These are phyloP conservation scores for Colaptes auratus DNA, from an alignment of 2,113 vertebrate species.

Conservation along the genomic window DNA sequence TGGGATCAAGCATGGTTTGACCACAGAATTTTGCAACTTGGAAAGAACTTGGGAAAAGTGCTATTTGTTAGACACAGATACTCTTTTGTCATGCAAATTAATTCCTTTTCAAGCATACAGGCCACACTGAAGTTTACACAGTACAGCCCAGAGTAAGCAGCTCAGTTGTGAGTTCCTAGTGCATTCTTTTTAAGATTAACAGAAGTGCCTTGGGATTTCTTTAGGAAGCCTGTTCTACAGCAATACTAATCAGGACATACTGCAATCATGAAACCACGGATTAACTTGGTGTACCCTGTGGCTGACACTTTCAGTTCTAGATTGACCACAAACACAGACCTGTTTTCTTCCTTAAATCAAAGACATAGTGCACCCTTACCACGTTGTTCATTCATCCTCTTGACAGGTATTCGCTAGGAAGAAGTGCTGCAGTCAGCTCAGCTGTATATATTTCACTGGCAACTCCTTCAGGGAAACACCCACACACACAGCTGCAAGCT, in stretches of 20 bases:
- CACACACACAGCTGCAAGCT: neutral
- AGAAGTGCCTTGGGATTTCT: slow-evolving; percentile 18
- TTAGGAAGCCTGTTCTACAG: slow-evolving; percentile 23
- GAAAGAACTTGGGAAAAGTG: neutral
- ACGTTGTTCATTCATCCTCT: slow-evolving; percentile 9
- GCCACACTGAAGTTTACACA: neutral
- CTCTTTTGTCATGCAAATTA: neutral
- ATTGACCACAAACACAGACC: neutral
- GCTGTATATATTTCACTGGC: neutral
- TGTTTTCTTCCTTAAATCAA: slow-evolving; percentile 5
- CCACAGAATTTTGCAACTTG: neutral
- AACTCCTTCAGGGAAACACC: neutral
- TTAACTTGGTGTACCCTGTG: slow-evolving; percentile 22
- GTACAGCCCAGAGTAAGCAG: neutral
- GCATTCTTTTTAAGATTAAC: slow-evolving; percentile 47
- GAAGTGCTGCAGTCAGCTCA: slow-evolving; percentile 26
- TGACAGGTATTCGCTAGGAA: neutral
- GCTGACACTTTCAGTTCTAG: slow-evolving; percentile 14
- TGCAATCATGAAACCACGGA: neutral
- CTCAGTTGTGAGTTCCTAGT: neutral
- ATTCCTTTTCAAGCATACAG: neutral
- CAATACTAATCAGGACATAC: neutral
- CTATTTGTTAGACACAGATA: neutral
- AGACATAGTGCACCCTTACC: neutral
- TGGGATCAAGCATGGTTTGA: neutral